Conservation (phyloP, 1,140 invertebrate genomes). For the Lasioglossum baleicum region DNA sequence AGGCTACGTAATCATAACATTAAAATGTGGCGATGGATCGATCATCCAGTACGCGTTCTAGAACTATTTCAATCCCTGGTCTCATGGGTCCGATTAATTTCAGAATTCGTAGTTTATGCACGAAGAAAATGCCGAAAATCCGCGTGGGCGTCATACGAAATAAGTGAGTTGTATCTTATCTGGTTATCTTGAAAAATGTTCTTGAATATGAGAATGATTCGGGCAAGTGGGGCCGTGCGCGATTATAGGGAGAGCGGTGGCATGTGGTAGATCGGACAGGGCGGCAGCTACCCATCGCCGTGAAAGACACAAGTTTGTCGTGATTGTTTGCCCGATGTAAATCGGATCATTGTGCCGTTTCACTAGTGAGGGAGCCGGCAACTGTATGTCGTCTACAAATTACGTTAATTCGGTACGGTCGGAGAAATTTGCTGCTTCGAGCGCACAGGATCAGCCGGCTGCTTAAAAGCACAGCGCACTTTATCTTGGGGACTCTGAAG, state of each 20-base stretch:
- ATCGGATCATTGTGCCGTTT: conserved; percentile 15
- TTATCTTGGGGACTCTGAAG: neutral
- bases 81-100: too few species aligned
- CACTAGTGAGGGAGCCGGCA: neutral
- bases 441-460: neutral
- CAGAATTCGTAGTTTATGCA: too few species aligned
- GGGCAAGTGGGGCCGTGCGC: neutral
- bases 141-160: neutral
- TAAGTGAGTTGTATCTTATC: conserved; percentile 56
- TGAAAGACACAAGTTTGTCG: conserved; percentile 17
- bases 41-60: too few species aligned
- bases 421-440: conserved; percentile 14
- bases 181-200: conserved; percentile 50
- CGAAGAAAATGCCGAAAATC: too few species aligned
- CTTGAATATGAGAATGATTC: conserved; percentile 42
- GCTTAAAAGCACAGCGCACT: neutral
- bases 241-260: neutral
- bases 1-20: too few species aligned
- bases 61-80: too few species aligned
- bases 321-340: conserved; percentile 32
- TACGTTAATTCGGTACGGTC: conserved; percentile 7
- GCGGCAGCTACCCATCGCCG: conserved; percentile 7
- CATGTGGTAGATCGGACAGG: conserved; percentile 24
- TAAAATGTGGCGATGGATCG: too few species aligned
- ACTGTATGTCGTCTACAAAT: conserved; percentile 13